Percentiles rank a stretch among this genome's conserved stretches.
Conservation (phyloP, 2,888 invertebrate species). For the Trissoscelio sp. region DNA sequence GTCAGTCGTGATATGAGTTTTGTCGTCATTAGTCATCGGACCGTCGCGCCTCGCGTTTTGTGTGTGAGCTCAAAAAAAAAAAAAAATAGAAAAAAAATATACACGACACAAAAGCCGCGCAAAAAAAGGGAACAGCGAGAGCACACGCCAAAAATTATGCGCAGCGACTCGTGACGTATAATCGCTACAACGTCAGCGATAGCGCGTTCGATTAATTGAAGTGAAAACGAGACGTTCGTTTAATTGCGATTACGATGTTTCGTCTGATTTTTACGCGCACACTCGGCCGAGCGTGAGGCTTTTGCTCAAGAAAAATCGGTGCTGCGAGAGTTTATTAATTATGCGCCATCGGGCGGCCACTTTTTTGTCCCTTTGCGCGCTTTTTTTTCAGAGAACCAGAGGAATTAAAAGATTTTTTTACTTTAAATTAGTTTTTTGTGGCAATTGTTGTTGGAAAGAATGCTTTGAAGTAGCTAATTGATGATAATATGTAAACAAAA, state of each 20-base stretch:
- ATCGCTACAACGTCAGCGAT: conserved; percentile 76
- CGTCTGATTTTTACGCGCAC: conserved; percentile 37
- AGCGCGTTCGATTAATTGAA: conserved; percentile 81
- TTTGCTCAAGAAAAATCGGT: conserved; percentile 38
- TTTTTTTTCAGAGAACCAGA: too few relatives aligned
- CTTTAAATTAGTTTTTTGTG: too few relatives aligned
- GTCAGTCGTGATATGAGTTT: conserved; percentile 77
- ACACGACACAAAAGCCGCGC: neutral
- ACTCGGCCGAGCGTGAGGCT: conserved; percentile 47
- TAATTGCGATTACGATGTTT: conserved; percentile 64
- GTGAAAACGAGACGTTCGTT: conserved; percentile 73
- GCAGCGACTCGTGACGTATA: conserved; percentile 81
- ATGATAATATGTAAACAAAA: too few relatives aligned
- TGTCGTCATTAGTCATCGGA: conserved; percentile 79
- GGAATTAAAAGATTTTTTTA: too few relatives aligned
- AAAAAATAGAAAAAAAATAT: conserved; percentile 73
- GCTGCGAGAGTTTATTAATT: conserved; percentile 38
- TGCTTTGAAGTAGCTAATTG: too few relatives aligned
- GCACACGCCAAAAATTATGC: conserved; percentile 82
- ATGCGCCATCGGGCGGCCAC: conserved; percentile 5
- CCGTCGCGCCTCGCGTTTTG: conserved; percentile 77
- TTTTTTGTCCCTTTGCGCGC: too few relatives aligned
- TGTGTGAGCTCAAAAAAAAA: too few relatives aligned
- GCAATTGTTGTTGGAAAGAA: too few relatives aligned
- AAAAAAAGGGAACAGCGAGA: conserved; percentile 28